Percentiles rank a stretch among this genome's conserved stretches.
These are phyloP conservation scores for Grallaria varia DNA, from an alignment of 2,113 vertebrate genomes.

Conservation along the genomic window DNA sequence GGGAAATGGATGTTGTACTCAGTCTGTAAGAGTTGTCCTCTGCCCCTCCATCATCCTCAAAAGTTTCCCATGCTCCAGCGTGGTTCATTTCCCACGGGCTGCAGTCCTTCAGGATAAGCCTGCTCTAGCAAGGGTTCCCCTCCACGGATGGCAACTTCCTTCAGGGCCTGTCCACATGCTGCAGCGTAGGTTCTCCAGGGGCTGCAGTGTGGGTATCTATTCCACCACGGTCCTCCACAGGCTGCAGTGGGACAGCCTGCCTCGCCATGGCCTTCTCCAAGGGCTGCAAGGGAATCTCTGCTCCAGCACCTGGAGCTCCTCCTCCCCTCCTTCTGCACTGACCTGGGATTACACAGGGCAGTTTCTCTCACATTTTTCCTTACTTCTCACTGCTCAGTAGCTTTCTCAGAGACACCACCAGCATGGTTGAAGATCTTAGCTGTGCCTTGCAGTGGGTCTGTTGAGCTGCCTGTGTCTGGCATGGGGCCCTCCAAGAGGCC, in stretches of 20 bases:
- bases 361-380: not conserved
- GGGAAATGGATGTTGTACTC: not conserved
- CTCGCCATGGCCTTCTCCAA: not conserved
- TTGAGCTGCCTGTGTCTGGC: not conserved
- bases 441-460: not conserved
- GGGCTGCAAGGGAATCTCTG: not conserved
- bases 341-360: not conserved
- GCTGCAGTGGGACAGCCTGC: not conserved
- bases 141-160: not conserved
- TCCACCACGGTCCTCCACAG: not conserved
- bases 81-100: not conserved
- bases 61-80: not conserved
- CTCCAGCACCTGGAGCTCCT: not conserved
- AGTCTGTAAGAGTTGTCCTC: not conserved
- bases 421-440: not conserved
- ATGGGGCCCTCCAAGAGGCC: not conserved
- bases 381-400: not conserved
- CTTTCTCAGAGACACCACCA: not conserved
- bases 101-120: not conserved
- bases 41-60: fast-evolving
- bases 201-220: not conserved
- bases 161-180: not conserved
- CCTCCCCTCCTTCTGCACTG: not conserved
- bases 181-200: not conserved
- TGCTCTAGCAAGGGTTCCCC: not conserved